Percentiles rank a stretch among this genome's conserved stretches.
These are phyloP conservation scores for Corynorhinus townsendii DNA, from an alignment of 2,113 vertebrate genomes.

Conservation along the genomic window DNA sequence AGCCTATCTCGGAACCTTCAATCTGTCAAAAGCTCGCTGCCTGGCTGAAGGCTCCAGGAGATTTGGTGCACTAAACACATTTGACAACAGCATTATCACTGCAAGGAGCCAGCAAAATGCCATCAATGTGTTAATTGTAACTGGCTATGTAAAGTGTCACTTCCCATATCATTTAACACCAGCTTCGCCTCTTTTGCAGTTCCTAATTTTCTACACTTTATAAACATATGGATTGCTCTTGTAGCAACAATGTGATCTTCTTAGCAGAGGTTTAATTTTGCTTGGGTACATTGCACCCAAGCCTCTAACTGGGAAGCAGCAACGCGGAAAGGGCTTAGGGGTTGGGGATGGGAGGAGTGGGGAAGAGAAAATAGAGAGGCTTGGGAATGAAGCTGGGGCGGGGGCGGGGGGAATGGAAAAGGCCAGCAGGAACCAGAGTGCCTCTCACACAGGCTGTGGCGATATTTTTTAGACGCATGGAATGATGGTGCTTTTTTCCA, in stretches of 20 bases:
- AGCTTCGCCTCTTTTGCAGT: constrained; percentile 86
- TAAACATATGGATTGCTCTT: constrained; percentile 87
- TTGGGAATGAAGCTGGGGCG: neutral
- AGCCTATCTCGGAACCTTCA: constrained; percentile 99
- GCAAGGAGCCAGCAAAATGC: constrained; percentile 96
- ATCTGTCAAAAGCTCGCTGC: constrained; percentile 99
- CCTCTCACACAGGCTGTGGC: constrained; percentile 48
- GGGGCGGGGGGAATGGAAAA: neutral
- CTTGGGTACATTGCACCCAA: constrained; percentile 64
- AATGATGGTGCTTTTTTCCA: constrained; percentile 63
- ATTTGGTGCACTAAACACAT: constrained; percentile 99
- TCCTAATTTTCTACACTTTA: constrained; percentile 87
- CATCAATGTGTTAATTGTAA: constrained; percentile 99
- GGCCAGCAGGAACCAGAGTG: constrained; percentile 66
- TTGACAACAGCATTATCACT: constrained; percentile 99
- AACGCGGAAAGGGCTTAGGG: neutral
- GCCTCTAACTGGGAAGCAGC: constrained; percentile 48
- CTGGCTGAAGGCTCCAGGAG: constrained; percentile 99
- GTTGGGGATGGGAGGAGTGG: neutral
- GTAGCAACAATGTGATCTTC: constrained; percentile 76
- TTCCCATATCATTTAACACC: constrained; percentile 98
- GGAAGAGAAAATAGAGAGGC: constrained; percentile 36
- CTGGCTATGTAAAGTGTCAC: constrained; percentile 99
- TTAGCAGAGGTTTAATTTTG: constrained; percentile 80
- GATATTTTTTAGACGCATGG: constrained; percentile 63